phyloP scores from a whole-genome alignment of 35 echinoderm and acorn worm species.

The Strongylocentrotus purpuratus region DNA sequence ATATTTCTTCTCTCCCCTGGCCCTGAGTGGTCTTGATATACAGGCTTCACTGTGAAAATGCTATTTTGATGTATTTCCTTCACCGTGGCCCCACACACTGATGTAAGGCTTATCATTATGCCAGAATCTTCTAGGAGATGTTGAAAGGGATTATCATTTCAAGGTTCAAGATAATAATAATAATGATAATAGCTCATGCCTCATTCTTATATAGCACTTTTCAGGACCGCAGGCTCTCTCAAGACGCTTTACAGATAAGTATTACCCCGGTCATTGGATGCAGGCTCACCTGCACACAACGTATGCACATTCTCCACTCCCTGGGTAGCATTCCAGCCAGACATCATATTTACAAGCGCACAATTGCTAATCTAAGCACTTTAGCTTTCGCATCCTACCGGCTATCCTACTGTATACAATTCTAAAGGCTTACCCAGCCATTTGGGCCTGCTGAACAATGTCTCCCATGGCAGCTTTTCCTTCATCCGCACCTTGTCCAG shows the following conservation, averaged over 20 bases:
- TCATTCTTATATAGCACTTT: too few species aligned
- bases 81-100: too few species aligned
- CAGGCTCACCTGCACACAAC: neutral
- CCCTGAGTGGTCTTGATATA: too few species aligned
- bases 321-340: neutral
- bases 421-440: slow-evolving; percentile 3
- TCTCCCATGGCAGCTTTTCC: slow-evolving; percentile 17
- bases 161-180: too few species aligned
- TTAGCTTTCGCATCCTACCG: neutral
- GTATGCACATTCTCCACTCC: too few species aligned
- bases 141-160: neutral
- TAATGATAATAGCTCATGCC: too few species aligned
- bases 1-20: too few species aligned
- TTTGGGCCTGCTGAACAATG: slow-evolving; percentile 27
- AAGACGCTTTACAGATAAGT: neutral
- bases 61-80: too few species aligned
- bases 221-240: too few species aligned
- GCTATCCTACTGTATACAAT: neutral
- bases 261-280: neutral
- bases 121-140: neutral
- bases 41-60: too few species aligned
- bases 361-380: neutral
- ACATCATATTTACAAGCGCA: neutral
- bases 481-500: neutral
- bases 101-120: neutral